A percentile compares a stretch with the other conserved stretches of the same genome.
Conservation (phyloP, 2,113 vertebrate species). For the Eolophus roseicapilla region DNA sequence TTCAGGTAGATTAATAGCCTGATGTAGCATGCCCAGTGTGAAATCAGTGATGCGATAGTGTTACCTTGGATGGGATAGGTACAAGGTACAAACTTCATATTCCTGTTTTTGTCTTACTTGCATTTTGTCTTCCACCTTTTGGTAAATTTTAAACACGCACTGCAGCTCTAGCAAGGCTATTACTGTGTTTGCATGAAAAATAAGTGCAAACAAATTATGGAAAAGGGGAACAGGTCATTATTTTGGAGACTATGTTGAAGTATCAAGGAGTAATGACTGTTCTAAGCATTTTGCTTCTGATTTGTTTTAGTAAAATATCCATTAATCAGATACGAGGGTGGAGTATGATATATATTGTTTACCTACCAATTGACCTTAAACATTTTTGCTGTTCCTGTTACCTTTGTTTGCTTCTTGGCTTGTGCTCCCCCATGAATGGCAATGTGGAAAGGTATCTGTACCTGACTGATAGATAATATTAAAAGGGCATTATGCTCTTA, state of each 20-base stretch:
- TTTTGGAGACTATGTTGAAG: not conserved
- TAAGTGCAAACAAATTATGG: not conserved
- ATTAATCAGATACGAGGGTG: not conserved
- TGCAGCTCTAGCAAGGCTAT: not conserved
- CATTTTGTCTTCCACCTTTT: conserved; percentile 41
- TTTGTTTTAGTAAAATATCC: not conserved
- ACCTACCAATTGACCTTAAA: not conserved
- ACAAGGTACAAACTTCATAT: conserved; percentile 80
- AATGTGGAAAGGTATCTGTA: not conserved
- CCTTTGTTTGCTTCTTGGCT: not conserved
- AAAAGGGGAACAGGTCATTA: not conserved
- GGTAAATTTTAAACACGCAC: conserved; percentile 64
- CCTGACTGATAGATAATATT: not conserved
- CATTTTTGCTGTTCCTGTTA: not conserved
- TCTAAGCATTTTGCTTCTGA: not conserved
- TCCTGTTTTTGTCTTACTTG: conserved; percentile 66
- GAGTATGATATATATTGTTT: not conserved
- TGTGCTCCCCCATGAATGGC: accelerated
- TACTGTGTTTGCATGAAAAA: not conserved
- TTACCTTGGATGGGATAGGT: conserved; percentile 69
- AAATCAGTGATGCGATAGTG: conserved; percentile 62
- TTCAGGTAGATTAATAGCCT: conserved; percentile 86
- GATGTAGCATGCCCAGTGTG: conserved; percentile 56
- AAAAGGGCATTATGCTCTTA: accelerated
- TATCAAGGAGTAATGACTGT: not conserved